Evolutionary conservation across 2,113 vertebrate species (phyloP), one percentile per base, ranked within the genome.

Genomic region (Gavialis gangeticus): DNA sequence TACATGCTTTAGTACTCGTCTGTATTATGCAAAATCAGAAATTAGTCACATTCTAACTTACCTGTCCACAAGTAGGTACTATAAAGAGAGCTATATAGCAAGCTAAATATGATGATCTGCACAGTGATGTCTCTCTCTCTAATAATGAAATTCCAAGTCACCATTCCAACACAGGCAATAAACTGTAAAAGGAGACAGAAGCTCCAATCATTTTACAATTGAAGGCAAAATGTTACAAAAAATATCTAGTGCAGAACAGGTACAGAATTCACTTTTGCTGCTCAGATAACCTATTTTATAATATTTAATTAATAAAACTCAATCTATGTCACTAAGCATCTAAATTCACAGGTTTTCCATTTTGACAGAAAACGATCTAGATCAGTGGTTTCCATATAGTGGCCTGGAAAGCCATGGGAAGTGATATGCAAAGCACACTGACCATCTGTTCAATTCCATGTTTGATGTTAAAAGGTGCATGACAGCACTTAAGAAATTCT

Each of bases 61-160:
- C 99, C 99, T 98, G 99, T 98, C 99, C 99, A 99, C 5, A 99
- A 85, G 87, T 98, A 99, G 69, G 99, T 99, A 95, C 99, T 99
- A 95, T 99, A 99, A 91, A 99, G 98, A 13, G 99, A 99, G 66
- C 98, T 98, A 92, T 98, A 99, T 30, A 99, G 97, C 24, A 99
- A 95, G 67, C 99, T 97, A 97, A 99, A 99, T 59, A 98, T 98
- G 59, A 99, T 96, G 91, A 99, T 97, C 96, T 99, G 98, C 83
- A 98, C 95, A 56, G 98, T 96, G 91, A 98, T 97, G 96, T 97
- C 98, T 76, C 98, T 96, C 87, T 98, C 96, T 89, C 97, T 98
- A 93, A 98, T 98, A 91, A 98, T 96, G 75, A 99, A 99, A 96
- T 99, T 99, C 99, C 99, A 99, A 79, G 97, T 94, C 87, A 99